These are phyloP conservation scores for Arizona elegans DNA, from an alignment of 2,113 vertebrate genomes.

Conservation along the genomic window DNA sequence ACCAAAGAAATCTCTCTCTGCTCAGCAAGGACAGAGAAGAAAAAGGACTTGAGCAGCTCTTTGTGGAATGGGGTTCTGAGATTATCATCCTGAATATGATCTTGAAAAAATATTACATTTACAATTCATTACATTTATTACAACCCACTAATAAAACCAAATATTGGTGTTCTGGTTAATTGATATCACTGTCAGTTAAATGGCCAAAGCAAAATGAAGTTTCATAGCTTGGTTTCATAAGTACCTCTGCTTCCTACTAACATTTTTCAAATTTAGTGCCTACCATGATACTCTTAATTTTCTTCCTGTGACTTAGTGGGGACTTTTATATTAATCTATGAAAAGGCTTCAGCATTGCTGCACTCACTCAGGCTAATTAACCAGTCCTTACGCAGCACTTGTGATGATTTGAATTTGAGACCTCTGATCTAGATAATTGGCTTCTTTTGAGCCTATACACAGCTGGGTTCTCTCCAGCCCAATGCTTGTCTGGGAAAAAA, in stretches of 20 bases:
- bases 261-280: neutral
- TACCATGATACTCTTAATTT: neutral
- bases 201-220: neutral
- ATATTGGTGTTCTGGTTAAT: neutral
- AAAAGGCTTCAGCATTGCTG: neutral
- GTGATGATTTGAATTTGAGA: neutral
- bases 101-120: neutral
- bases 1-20: neutral
- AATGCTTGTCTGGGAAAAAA: neutral
- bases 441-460: neutral
- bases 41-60: neutral
- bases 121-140: neutral
- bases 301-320: neutral
- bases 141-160: neutral
- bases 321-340: neutral
- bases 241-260: neutral
- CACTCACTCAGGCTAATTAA: neutral
- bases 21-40: neutral
- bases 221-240: neutral
- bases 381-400: neutral
- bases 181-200: neutral
- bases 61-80: neutral
- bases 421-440: neutral
- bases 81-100: neutral
- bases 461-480: neutral